Base-by-base conservation (phyloP, 2,797 vertebrate genomes). In the Chrysocyon brachyurus region DNA sequence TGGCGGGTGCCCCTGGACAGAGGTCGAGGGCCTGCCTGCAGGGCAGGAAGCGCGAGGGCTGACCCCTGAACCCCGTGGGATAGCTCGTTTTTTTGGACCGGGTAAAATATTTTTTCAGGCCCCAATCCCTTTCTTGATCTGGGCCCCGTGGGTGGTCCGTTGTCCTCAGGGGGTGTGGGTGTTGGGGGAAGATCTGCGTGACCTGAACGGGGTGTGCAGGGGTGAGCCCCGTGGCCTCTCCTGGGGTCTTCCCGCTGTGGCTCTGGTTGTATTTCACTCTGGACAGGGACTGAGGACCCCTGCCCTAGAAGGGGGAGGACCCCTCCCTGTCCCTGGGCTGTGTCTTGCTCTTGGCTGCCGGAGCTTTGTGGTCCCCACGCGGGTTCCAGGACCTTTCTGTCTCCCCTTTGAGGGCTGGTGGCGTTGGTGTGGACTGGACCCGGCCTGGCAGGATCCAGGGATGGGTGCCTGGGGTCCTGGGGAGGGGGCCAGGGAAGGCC, bases 71-170 rank as follows among this genome's bases (percentile, higher is more conserved):
- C 83, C 87, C 83, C 56, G 49, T 40, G 75, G 84, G 59, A 57
- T 49, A 95, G 96, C 81, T 96, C 52, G 75, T 63, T 89, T 95
- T 94, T 97, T 95, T 96, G 90, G 91, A 96, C 85, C 64, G 96
- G 81, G 96, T 91, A 96, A 96, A 98, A 46, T 98, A 97, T 98
- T 98, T 98, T 98, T 98, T 98, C 96, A 98, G 97, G 96, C 81
- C 17, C 91, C 52, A 54, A 82, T 92, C 73, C 33, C 36, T 91
- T 94, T 91, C 49, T 84, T 75, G 63, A 96, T 68, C 19, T 11
- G 90, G 96, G 63, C 64, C 73, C 40, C 15, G 8, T 46, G 90
- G 90, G 96, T 94, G 97, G 95, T 57, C 93, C 63, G 0, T 22
- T 21, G 12, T 93, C 96, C 95, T 97, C 87, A 92, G 94, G 93